Base-by-base conservation (phyloP, 2,113 vertebrate species). In the Cranoglanis bouderius region DNA sequence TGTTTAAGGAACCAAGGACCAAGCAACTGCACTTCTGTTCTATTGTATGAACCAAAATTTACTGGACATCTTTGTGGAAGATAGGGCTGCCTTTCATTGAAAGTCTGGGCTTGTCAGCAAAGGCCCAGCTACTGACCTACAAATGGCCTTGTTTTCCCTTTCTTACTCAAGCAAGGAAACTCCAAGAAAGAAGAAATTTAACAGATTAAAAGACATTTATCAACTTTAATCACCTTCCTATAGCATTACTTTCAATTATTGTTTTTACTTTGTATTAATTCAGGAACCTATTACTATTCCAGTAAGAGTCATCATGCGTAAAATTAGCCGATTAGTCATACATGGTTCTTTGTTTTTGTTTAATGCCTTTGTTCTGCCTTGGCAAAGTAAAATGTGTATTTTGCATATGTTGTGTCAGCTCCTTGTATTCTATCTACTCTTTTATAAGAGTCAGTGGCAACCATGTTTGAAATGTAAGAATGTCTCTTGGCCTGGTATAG, bases 391-490 rank as follows among this genome's bases (percentile, higher is more conserved):
- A 86, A 59, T 78, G 55, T 29, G 46, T 43, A 3, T 85, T 35
- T 74, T 81, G 24, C 21, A 78, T 82, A 88, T 26, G 67, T 46
- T 61, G 86, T 88, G 6, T 49, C 51, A 57, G 51, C 14, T 63
- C 63, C 49, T 90, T 63, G 26, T 74, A 9, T 82, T 53, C 51
- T 72, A 74, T 38, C 87, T 82, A 78, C 59, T 77, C 46, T 85
- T 90, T 89, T 88, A 89, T 84, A 87, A 81, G 87, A 85, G 91
- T 91, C 92, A 93, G 59, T 91, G 74, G 90, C 86, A 83, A 90
- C 90, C 90, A 88, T 89, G 87, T 90, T 81, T 90, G 53, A 88
- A 85, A 87, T 91, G 89, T 90, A 90, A 90, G 89, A 91, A 91
- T 90, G 89, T 84, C 88, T 87, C 81, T 82, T 84, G 84, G 89